Evolutionary conservation across 2,888 invertebrate species (phyloP), one percentile per base, ranked within the genome.

Genomic region (Anticlea derivata): DNA sequence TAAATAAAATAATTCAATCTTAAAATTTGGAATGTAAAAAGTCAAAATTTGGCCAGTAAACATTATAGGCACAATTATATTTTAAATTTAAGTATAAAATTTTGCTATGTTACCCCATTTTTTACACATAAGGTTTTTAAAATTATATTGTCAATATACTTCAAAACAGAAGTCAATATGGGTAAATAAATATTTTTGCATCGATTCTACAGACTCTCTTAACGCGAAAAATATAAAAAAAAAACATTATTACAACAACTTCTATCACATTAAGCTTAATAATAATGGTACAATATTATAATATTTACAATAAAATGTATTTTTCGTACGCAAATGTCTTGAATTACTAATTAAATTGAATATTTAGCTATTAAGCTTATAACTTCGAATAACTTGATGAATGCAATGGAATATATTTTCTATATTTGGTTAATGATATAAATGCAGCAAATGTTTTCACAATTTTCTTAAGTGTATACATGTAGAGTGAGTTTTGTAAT

Each of bases 101-200:
- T 24, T 50, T 38, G 24, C 37, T 56, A 44, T 45, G 12, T 34
- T 39, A 39, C 13, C 29, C 30, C 23, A 40, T 60, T 61, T 55
- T 61, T 63, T 43, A 61, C 53, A 41, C 33, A 55, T 27, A 53
- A 8, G 6, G 23, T 10, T 35, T 38, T 60, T 56, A 50, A 53
- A 49, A 56, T 48, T 56, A 70, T 73, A 73, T 73, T 73, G 73
- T 73, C 73, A 64, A 63, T 62, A 65, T 64, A 66, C 67, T 59
- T 63, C 56, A 56, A 57, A 60, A 59, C 41, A 44, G 50, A 55
- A 60, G 58, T 53, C 46, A 50, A 54, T 52, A 29, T 12, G 13
- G 11, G 46, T 52, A 47, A 47, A 44, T 29, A 45, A 55, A 33
- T 47, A 20, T 31, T 30, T 44, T 50, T 27, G n/a, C 39, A 34